Percentiles rank a stretch among this genome's conserved stretches.
Evolutionary conservation across 2,888 invertebrate genomes (phyloP).

Genomic region (Cyclophora albipunctata): DNA sequence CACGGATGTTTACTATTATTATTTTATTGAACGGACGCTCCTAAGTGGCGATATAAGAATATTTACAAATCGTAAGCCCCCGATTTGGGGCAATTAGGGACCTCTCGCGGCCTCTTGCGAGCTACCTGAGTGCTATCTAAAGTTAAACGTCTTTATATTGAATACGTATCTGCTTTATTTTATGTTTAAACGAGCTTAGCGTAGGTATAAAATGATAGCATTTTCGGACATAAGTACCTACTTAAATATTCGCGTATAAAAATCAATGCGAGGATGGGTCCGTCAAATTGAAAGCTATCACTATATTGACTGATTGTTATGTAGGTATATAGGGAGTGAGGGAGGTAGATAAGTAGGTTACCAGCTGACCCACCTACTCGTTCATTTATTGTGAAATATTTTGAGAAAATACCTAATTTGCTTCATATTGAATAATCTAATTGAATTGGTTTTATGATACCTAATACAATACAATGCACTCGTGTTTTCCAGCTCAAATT

Average conservation of each 20-base stretch:
- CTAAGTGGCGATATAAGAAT: conserved; percentile 66
- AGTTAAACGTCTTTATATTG: conserved; percentile 19
- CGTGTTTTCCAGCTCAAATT: too few relatives aligned
- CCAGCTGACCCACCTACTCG: too few relatives aligned
- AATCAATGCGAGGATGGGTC: not conserved
- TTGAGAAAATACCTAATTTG: too few relatives aligned
- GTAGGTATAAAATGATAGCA: too few relatives aligned
- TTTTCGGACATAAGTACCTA: not conserved
- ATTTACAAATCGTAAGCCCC: conserved; percentile 56
- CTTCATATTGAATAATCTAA: too few relatives aligned
- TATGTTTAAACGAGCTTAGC: conserved; percentile 3
- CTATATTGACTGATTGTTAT: too few relatives aligned
- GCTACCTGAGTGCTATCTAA: conserved; percentile 18
- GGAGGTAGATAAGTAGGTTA: too few relatives aligned
- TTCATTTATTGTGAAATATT: too few relatives aligned
- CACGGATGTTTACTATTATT: conserved; percentile 75
- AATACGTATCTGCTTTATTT: not conserved
- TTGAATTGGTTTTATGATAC: too few relatives aligned
- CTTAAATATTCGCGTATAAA: not conserved
- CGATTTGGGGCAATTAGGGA: conserved; percentile 44
- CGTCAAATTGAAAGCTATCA: too few relatives aligned
- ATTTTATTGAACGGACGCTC: conserved; percentile 72
- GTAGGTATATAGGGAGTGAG: too few relatives aligned
- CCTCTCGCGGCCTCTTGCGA: conserved; percentile 22
- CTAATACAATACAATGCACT: too few relatives aligned